phyloP scores from a whole-genome alignment of 2,797 vertebrate species.

The Melanotaenia boesemani region DNA sequence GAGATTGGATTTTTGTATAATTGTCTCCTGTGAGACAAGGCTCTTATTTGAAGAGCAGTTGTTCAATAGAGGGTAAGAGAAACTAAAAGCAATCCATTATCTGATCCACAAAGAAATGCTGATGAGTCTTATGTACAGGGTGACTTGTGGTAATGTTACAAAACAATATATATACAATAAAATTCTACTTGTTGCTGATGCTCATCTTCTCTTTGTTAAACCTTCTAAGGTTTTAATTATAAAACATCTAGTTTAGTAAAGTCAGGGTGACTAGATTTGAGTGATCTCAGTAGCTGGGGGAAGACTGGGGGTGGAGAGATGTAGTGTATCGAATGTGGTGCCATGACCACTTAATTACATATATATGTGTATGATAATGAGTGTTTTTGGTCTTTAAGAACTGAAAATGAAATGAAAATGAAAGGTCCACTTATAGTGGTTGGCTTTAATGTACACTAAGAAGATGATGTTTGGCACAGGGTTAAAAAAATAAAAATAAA shows the following conservation, averaged over 20 bases:
- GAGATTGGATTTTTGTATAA: slow-evolving; percentile 25
- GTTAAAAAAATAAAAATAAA: too few relatives aligned
- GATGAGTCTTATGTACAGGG: slow-evolving; percentile 12
- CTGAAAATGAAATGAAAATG: too few relatives aligned
- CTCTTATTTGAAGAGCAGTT: slow-evolving; percentile 12
- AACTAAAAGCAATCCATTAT: slow-evolving; percentile 36
- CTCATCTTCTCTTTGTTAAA: slow-evolving; percentile 17
- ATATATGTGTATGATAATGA: too few relatives aligned
- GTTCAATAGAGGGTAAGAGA: slow-evolving; percentile 14
- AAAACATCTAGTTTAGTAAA: neutral
- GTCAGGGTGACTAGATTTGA: too few relatives aligned
- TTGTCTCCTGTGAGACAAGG: slow-evolving; percentile 32
- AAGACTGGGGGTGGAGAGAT: too few relatives aligned
- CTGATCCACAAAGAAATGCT: slow-evolving; percentile 45
- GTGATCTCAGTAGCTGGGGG: too few relatives aligned
- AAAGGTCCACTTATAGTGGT: too few relatives aligned
- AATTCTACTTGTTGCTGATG: slow-evolving; percentile 23
- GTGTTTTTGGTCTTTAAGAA: too few relatives aligned
- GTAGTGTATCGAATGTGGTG: too few relatives aligned
- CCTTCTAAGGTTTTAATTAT: slow-evolving; percentile 15
- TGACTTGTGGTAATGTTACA: slow-evolving; percentile 40
- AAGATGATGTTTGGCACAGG: too few relatives aligned
- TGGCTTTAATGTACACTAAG: too few relatives aligned
- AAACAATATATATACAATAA: slow-evolving; percentile 35
- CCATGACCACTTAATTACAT: too few relatives aligned